Evolutionary conservation across 1,140 invertebrate genomes (phyloP).

Genomic region (Conus betulinus): DNA sequence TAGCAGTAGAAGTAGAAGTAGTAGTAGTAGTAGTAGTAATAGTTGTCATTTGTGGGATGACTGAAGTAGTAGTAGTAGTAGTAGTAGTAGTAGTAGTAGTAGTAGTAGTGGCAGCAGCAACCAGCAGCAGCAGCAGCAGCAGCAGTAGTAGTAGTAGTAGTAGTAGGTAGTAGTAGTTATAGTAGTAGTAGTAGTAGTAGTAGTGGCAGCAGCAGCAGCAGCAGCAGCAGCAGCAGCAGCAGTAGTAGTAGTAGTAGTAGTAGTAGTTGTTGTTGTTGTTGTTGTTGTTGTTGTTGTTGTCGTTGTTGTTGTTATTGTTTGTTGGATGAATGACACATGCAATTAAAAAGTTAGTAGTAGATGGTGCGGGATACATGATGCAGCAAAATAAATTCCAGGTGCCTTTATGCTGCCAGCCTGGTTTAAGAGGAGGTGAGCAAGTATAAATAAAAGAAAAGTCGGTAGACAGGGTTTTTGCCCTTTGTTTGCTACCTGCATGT

Average conservation of each 20-base stretch:
- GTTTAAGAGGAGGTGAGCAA: no score
- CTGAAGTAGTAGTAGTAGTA: slow-evolving; percentile 1
- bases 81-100: slow-evolving; percentile 34
- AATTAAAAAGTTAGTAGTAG: background rate
- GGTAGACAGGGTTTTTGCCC: no score
- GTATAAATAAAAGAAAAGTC: no score
- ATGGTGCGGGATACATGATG: no score
- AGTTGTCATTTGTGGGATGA: no score
- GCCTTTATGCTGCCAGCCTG: no score
- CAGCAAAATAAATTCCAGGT: no score
- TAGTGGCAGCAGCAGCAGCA: no score
- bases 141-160: slow-evolving; percentile 34
- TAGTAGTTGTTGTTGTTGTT: slow-evolving; percentile 4
- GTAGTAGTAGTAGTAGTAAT: no score
- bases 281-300: no score
- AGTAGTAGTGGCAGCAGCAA: slow-evolving; percentile 25
- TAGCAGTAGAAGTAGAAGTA: background rate
- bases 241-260: slow-evolving; percentile 37
- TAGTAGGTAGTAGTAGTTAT: slow-evolving; percentile 41
- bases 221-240: no score
- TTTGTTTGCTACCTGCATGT: background rate
- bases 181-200: slow-evolving; percentile 35
- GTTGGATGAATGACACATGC: background rate
- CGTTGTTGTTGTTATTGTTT: background rate
- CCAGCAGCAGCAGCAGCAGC: slow-evolving; percentile 21